Evolutionary conservation across 2,113 vertebrate genomes (phyloP).

Genomic region (Ameiurus melas): DNA sequence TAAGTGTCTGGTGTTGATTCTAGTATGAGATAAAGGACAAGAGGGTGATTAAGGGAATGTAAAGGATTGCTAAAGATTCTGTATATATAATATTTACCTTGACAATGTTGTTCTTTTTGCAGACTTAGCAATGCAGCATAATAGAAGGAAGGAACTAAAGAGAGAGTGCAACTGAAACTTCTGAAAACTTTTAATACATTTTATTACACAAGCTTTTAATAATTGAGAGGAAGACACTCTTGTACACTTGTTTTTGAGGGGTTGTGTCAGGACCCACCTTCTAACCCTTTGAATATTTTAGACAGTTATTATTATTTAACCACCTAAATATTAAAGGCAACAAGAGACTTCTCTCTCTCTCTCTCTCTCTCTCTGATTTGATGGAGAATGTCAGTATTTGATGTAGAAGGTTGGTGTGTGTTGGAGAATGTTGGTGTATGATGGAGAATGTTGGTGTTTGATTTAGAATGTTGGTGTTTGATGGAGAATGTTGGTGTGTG

Average conservation of each 20-base stretch:
- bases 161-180: background rate
- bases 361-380: no score
- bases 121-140: no score
- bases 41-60: background rate
- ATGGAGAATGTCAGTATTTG: background rate
- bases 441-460: background rate
- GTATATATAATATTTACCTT: background rate
- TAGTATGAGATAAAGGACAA: no score
- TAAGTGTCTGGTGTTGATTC: no score
- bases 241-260: slow-evolving; percentile 4
- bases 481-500: no score
- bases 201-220: background rate
- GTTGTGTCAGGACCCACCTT: slow-evolving; percentile 18
- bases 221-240: background rate
- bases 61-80: no score
- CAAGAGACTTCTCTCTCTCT: background rate
- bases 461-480: no score
- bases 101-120: no score
- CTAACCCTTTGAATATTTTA: slow-evolving; percentile 29
- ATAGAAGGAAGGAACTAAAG: no score
- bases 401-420: background rate
- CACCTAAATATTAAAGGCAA: background rate
- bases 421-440: no score
- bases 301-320: background rate
- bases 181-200: background rate